These are phyloP conservation scores for Bubo blakistoni DNA, from an alignment of 2,113 vertebrate genomes.

Conservation along the genomic window DNA sequence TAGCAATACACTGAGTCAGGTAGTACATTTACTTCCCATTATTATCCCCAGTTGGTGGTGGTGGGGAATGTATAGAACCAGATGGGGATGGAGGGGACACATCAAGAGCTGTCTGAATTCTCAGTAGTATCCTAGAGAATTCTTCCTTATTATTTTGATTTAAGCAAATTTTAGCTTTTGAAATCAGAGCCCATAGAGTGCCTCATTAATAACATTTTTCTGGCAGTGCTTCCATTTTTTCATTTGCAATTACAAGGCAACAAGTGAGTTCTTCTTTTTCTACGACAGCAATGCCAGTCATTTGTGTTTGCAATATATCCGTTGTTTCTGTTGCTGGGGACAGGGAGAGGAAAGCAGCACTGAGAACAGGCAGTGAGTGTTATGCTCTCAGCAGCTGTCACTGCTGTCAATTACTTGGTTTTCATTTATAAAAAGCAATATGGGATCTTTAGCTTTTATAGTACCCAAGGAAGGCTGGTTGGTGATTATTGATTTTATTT, in stretches of 20 bases:
- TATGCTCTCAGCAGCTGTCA: constrained; percentile 54
- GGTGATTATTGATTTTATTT: constrained; percentile 66
- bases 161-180: constrained; percentile 52
- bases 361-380: constrained; percentile 3
- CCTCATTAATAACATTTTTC: constrained; percentile 52
- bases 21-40: constrained; percentile 39
- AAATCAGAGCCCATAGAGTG: constrained; percentile 35
- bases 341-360: background rate
- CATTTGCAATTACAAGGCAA: constrained; percentile 42
- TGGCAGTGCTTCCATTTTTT: constrained; percentile 37
- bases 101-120: constrained; percentile 51
- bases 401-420: constrained; percentile 62
- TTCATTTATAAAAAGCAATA: constrained; percentile 66
- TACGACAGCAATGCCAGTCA: background rate
- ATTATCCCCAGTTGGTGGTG: constrained; percentile 37
- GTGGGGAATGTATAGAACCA: background rate
- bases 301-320: constrained; percentile 12
- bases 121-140: constrained; percentile 29
- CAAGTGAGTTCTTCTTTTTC: constrained; percentile 32
- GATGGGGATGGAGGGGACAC: background rate
- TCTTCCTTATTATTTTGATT: constrained; percentile 61
- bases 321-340: constrained; percentile 25
- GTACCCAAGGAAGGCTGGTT: constrained; percentile 44
- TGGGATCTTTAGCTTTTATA: constrained; percentile 63
- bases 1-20: constrained; percentile 33